Percentiles rank a stretch among this genome's conserved stretches.
Conservation (phyloP, 2,113 vertebrate species). For the Scalopus aquaticus region DNA sequence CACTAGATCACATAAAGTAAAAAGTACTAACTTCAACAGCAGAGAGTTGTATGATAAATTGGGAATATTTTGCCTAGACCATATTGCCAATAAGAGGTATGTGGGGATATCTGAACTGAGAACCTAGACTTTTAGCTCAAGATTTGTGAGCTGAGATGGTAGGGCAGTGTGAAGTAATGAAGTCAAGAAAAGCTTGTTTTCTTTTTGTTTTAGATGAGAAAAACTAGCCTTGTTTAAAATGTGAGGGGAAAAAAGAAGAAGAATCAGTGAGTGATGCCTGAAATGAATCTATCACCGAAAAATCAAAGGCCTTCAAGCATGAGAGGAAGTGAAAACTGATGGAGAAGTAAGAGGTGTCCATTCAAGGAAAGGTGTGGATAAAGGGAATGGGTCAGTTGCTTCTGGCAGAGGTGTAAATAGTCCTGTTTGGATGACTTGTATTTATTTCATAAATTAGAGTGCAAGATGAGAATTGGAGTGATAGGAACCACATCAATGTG, state of each 20-base stretch:
- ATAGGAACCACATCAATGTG: not conserved
- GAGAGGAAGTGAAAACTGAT: not conserved
- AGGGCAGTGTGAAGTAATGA: not conserved
- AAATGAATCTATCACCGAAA: not conserved
- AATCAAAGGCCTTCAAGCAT: not conserved
- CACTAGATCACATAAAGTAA: not conserved
- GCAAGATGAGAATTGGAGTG: not conserved
- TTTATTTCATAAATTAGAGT: not conserved
- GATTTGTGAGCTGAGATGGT: not conserved
- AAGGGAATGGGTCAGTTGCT: not conserved
- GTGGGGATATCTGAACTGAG: not conserved
- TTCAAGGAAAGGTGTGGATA: not conserved
- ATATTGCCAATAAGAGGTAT: not conserved
- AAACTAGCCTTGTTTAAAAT: not conserved
- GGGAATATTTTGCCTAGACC: not conserved
- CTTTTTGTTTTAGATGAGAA: not conserved
- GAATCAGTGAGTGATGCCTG: not conserved
- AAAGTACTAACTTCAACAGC: not conserved
- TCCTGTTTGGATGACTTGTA: not conserved
- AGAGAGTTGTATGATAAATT: not conserved
- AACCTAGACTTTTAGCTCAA: not conserved
- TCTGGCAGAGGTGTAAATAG: not conserved
- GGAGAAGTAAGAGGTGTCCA: not conserved
- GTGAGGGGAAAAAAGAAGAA: not conserved
- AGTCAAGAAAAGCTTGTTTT: not conserved